A percentile compares a stretch with the other conserved stretches of the same genome.
phyloP scores from a whole-genome alignment of 2,888 invertebrate genomes.

The Phengaris arion region DNA sequence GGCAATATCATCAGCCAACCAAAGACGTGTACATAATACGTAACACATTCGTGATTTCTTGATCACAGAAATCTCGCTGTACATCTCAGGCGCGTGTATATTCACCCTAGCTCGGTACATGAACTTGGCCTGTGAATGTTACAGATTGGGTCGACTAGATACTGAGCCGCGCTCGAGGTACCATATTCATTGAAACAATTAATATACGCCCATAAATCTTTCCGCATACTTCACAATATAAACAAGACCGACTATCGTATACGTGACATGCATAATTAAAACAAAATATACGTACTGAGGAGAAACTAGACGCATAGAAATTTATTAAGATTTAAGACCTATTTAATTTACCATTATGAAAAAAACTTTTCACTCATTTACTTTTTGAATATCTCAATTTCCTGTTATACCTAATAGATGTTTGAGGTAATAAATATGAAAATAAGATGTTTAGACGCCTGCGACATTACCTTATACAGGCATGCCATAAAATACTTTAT shows the following conservation, averaged over 20 bases:
- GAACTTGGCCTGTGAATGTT: constrained; percentile 60
- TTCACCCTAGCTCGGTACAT: constrained; percentile 42
- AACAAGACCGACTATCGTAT: neutral
- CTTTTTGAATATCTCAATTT: no score
- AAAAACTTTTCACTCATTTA: no score
- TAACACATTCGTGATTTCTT: no score
- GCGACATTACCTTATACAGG: neutral
- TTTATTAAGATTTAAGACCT: neutral
- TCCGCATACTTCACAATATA: constrained; percentile 30
- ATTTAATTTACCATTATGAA: no score
- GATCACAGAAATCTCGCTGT: no score
- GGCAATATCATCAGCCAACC: no score
- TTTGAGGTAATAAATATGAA: neutral
- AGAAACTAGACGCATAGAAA: neutral
- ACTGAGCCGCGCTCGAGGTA: constrained; percentile 46
- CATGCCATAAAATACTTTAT: neutral
- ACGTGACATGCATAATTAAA: neutral
- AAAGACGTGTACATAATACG: no score
- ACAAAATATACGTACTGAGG: neutral
- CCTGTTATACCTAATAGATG: no score
- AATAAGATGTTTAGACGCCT: constrained; percentile 8
- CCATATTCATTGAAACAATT: constrained; percentile 51
- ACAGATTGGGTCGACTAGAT: constrained; percentile 58
- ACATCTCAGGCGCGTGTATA: neutral
- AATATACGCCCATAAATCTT: constrained; percentile 42